These are phyloP conservation scores for Dilophus febrilis DNA, from an alignment of 2,888 invertebrate species.

Conservation along the genomic window DNA sequence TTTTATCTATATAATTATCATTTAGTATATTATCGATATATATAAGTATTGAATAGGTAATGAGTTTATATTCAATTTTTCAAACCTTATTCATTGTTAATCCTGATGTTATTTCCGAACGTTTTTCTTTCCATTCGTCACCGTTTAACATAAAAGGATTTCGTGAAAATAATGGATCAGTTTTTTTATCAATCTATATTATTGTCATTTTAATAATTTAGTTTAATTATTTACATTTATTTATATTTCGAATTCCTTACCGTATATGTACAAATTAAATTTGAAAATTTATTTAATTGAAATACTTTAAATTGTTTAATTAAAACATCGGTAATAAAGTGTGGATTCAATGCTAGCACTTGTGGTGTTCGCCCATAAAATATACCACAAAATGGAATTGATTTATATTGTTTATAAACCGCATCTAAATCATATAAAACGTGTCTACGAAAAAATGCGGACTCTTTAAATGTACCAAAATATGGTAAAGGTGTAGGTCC, in stretches of 20 bases:
- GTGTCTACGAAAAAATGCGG: too few relatives aligned
- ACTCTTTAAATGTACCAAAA: too few relatives aligned
- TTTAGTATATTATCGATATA: too few relatives aligned
- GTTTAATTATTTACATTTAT: not conserved
- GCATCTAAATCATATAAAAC: too few relatives aligned
- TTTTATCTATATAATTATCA: constrained; percentile 21
- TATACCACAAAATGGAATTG: constrained; percentile 24
- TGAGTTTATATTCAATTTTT: not conserved
- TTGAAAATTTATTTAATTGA: constrained; percentile 16
- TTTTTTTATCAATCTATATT: constrained; percentile 6
- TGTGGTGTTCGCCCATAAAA: constrained; percentile 22
- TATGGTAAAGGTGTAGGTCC: too few relatives aligned
- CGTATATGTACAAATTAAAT: constrained; percentile 1
- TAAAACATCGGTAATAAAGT: constrained; percentile 23
- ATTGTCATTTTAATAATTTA: too few relatives aligned
- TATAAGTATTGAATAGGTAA: not conserved
- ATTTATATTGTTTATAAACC: too few relatives aligned
- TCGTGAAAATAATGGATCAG: constrained; percentile 15
- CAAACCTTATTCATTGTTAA: constrained; percentile 11
- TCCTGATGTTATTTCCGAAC: constrained; percentile 14
- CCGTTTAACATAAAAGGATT: constrained; percentile 19
- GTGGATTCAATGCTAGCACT: constrained; percentile 24
- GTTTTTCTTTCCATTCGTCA: constrained; percentile 17
- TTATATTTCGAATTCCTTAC: not conserved
- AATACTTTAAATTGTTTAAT: constrained; percentile 29